Evolutionary conservation across 2,888 invertebrate genomes (phyloP).

Genomic region (Brachylomia viminalis): DNA sequence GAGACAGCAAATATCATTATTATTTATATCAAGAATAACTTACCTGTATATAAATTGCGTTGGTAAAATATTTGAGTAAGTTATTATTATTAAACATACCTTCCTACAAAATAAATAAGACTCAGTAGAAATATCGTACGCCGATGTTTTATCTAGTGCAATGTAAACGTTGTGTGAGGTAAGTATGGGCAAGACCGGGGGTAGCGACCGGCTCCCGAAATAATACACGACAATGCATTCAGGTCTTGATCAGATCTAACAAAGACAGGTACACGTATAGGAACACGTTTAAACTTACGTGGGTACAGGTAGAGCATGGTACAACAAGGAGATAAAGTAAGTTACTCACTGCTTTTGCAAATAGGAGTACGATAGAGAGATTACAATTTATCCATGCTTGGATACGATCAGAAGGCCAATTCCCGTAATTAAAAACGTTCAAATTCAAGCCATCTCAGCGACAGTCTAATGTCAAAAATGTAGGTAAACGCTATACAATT

Average conservation of each 20-base stretch:
- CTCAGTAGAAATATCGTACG: background rate
- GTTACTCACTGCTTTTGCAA: background rate
- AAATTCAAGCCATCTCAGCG: too few relatives aligned
- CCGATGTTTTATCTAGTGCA: conserved; percentile 6
- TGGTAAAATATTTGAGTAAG: background rate
- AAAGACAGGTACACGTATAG: conserved; percentile 21
- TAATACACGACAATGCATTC: conserved; percentile 27
- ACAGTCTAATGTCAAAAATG: too few relatives aligned
- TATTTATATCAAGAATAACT: background rate
- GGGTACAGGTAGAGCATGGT: background rate
- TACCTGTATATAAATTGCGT: background rate
- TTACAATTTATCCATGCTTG: background rate
- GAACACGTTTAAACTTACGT: conserved; percentile 10
- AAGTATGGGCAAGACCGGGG: conserved; percentile 4
- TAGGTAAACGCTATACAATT: too few relatives aligned
- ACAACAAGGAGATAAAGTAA: too few relatives aligned
- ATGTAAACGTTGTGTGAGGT: conserved; percentile 23
- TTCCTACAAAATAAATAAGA: background rate
- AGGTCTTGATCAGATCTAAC: conserved; percentile 34
- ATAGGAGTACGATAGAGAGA: background rate
- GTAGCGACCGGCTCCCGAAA: conserved; percentile 33
- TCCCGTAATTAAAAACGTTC: too few relatives aligned
- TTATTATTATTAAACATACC: background rate
- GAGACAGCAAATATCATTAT: background rate
- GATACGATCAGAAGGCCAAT: too few relatives aligned